Evolutionary conservation across 2,888 invertebrate species (phyloP).

Genomic region (Himalopsyche japonica): DNA sequence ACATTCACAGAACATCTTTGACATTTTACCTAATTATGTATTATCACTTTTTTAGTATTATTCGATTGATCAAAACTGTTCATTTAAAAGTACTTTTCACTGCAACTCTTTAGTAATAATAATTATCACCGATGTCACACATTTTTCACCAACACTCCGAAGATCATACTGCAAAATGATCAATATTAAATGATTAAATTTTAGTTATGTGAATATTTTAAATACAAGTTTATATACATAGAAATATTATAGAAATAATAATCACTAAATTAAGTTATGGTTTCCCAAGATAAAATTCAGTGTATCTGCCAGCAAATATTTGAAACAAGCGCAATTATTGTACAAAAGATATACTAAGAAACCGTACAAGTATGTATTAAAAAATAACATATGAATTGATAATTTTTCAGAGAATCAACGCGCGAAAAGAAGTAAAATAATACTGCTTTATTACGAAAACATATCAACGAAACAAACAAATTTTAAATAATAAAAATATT

Average conservation of each 20-base stretch:
- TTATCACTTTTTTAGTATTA: neutral
- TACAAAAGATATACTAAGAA: no score
- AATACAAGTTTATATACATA: neutral
- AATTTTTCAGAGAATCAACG: no score
- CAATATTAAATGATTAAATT: neutral
- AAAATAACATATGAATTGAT: no score
- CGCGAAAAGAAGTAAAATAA: no score
- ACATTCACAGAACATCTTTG: neutral
- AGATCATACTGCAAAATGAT: neutral
- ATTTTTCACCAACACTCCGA: neutral
- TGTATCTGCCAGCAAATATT: neutral
- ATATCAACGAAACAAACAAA: no score
- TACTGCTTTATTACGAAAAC: no score
- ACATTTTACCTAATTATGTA: neutral
- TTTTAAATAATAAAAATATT: no score
- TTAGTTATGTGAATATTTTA: neutral
- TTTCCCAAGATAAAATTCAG: neutral
- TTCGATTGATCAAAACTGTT: neutral
- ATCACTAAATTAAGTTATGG: neutral
- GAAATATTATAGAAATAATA: neutral
- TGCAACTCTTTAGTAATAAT: neutral
- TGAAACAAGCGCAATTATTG: neutral
- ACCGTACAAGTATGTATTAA: no score
- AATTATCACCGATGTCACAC: neutral
- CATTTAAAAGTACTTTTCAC: neutral